Base-by-base conservation (phyloP, 2,113 vertebrate species). In the Ageneiosus marmoratus region DNA sequence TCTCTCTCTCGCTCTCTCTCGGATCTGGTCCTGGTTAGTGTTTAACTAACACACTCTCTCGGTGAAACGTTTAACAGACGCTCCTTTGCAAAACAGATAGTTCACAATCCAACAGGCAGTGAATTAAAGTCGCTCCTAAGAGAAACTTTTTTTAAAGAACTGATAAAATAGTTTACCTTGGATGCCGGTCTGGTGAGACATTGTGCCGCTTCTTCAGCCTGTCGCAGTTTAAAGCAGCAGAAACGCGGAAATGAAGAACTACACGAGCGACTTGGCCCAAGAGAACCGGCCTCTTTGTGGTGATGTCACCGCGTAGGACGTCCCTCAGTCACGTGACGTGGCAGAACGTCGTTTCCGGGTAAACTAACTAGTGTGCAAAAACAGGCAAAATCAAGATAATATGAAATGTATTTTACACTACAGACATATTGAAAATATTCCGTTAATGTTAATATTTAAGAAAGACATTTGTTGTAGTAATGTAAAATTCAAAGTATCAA, bases 121-220 rank as follows among this genome's bases (percentile, higher is more conserved):
- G 34, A 1, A n/a, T 24, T 22, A 37, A 41, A 24, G 8, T 5
- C 3, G 5, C 20, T 69, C 37, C 34, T 12, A 46, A 70, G 37
- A 24, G 1, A 12, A 70, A 24, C 20, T 12, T 27, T 41, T 5
- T 15, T 16, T 24, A 13, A 15, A 3, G 12, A 3, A 0, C 12
- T 48, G 24, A 1, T 27, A 1, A 18, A 22, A 67, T 20, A 27
- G 3, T 84, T 86, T 95, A 96, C 95, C 95, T 95, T 95, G 94
- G 88, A 96, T 96, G 80, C 95, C 95, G 84, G 95, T 96, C 89
- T 96, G 95, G 89, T 96, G 95, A 89, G 95, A 96, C 95, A 96
- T 95, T 80, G n/a, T 34, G 20, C 18, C 48, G 37, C 58, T 83
- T 34, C 74, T 76, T 65, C 53, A 20, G n/a, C 32, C 46, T 78